A percentile compares a stretch with the other conserved stretches of the same genome.
phyloP scores from a whole-genome alignment of 2,113 vertebrate species.

The Todiramphus chloris region DNA sequence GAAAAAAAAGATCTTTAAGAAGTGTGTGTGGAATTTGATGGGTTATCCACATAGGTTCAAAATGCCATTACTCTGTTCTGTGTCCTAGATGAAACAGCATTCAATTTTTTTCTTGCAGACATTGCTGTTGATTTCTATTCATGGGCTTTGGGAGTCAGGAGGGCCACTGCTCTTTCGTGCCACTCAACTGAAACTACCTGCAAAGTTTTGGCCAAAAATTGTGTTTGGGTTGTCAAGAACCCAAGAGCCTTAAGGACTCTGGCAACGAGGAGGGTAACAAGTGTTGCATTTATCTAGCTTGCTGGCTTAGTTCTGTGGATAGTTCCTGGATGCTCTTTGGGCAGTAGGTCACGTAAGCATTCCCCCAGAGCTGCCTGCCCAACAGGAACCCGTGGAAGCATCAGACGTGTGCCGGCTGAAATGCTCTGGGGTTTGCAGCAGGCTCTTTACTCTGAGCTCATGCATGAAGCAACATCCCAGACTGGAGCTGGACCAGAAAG shows the following conservation, averaged over 20 bases:
- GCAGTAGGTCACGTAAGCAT: neutral
- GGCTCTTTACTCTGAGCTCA: conserved; percentile 17
- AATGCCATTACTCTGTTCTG: neutral
- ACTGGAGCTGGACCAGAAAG: conserved; percentile 43
- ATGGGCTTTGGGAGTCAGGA: neutral
- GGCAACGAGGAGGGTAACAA: neutral
- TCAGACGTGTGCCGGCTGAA: neutral
- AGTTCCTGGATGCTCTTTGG: neutral
- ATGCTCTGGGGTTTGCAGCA: neutral
- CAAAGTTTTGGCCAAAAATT: neutral
- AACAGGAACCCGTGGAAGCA: neutral
- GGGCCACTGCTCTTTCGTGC: neutral
- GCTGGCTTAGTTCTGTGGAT: neutral
- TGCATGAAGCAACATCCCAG: neutral
- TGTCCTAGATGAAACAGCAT: neutral
- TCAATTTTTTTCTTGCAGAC: neutral
- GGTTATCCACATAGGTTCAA: neutral
- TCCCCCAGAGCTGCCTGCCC: neutral
- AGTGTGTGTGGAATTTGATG: neutral
- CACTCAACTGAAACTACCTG: neutral
- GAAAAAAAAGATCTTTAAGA: neutral
- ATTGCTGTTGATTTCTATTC: neutral
- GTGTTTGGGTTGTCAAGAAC: neutral
- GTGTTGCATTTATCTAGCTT: neutral
- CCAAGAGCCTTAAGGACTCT: neutral